phyloP scores from a whole-genome alignment of 2,113 vertebrate genomes.

The Phyllostomus hastatus region DNA sequence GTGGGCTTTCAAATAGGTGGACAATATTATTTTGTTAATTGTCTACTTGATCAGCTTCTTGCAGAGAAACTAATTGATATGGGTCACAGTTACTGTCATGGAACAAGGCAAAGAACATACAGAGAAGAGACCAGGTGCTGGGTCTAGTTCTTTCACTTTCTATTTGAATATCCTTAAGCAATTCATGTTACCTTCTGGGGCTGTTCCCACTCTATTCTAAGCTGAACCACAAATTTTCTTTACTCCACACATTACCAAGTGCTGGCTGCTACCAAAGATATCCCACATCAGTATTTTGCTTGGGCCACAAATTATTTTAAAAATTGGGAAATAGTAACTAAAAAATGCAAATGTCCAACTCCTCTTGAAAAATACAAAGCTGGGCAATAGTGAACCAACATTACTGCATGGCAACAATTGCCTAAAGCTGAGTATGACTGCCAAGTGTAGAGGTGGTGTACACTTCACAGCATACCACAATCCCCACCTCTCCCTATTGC shows the following conservation, averaged over 20 bases:
- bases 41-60: neutral
- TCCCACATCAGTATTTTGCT: neutral
- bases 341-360: neutral
- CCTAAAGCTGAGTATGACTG: neutral
- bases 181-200: neutral
- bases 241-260: neutral
- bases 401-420: neutral
- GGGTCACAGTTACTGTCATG: neutral
- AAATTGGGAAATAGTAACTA: neutral
- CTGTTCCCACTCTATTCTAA: neutral
- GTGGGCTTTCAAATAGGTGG: neutral
- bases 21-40: neutral
- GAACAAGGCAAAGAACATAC: neutral
- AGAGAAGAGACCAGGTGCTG: neutral
- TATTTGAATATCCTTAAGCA: neutral
- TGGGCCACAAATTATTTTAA: neutral
- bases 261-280: neutral
- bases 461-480: rapidly evolving
- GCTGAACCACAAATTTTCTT: neutral
- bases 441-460: too few species aligned
- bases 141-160: neutral
- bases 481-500: neutral
- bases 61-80: neutral
- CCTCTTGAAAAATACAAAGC: conserved; percentile 16
- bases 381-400: neutral